Evolutionary conservation across 2,797 vertebrate species (phyloP).

Genomic region (Thaleichthys pacificus): DNA sequence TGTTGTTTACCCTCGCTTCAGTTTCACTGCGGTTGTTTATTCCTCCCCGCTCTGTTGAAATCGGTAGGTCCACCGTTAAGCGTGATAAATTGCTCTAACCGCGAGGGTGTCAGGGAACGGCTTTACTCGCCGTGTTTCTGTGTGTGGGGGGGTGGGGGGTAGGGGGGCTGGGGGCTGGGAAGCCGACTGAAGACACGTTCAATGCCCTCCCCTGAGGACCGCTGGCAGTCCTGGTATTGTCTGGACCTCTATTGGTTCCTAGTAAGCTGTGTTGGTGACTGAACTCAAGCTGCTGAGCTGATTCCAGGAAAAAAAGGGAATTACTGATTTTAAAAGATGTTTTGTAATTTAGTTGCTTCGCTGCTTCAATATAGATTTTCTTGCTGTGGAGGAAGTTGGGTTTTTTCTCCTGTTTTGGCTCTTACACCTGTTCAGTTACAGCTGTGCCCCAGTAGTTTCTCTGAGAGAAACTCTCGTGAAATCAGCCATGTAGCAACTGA

Average conservation of each 20-base stretch:
- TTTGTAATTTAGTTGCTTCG: background rate
- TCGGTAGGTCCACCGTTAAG: no score
- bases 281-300: background rate
- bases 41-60: background rate
- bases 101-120: background rate
- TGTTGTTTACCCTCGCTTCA: background rate
- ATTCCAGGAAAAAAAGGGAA: background rate
- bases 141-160: background rate
- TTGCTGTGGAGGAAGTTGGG: background rate
- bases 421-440: background rate
- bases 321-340: background rate
- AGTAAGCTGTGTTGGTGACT: background rate
- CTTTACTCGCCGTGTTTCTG: background rate
- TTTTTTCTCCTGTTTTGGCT: background rate
- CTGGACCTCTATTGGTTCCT: background rate
- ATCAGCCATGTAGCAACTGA: background rate
- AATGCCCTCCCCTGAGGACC: background rate
- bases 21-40: background rate
- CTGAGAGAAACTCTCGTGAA: background rate
- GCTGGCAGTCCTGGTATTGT: background rate
- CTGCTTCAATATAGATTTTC: slow-evolving; percentile 17
- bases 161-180: background rate
- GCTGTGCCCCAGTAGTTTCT: background rate
- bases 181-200: background rate
- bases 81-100: no score